Evolutionary conservation across 1,140 invertebrate species (phyloP).

Genomic region (Orius insidiosus): DNA sequence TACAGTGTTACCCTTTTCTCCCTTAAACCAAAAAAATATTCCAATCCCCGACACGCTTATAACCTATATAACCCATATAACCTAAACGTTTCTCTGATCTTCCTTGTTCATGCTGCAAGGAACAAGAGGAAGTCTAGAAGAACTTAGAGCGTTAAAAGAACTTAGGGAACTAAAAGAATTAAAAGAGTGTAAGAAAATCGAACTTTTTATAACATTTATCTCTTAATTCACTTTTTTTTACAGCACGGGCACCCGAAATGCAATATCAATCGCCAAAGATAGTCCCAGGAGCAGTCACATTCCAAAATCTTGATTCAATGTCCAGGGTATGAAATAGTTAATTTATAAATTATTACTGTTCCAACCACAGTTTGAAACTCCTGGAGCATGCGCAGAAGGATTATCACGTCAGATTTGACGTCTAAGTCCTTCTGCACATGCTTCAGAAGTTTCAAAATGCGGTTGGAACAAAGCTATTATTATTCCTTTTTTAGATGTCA

Average conservation of each 20-base stretch:
- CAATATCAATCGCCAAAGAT: conserved; percentile 25
- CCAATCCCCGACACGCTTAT: too few species aligned
- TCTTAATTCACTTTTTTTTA: neutral
- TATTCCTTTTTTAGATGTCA: conserved; percentile 41
- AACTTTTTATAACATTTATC: neutral
- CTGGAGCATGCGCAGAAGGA: too few species aligned
- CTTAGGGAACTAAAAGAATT: conserved; percentile 50
- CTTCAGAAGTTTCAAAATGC: too few species aligned
- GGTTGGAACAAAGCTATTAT: neutral
- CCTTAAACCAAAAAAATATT: too few species aligned
- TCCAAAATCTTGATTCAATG: conserved; percentile 63
- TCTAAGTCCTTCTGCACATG: too few species aligned
- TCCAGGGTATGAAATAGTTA: conserved; percentile 36
- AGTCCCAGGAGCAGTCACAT: conserved; percentile 59
- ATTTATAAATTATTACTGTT: too few species aligned
- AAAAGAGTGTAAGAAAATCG: conserved; percentile 22
- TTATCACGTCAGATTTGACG: too few species aligned
- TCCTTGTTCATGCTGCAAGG: too few species aligned
- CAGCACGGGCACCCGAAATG: neutral
- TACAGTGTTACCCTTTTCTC: too few species aligned
- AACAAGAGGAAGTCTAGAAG: conserved; percentile 39
- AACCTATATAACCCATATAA: too few species aligned
- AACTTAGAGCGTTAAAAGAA: conserved; percentile 55
- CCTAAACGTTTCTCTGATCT: too few species aligned
- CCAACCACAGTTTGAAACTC: too few species aligned